A percentile compares a stretch with the other conserved stretches of the same genome.
Evolutionary conservation across 2,113 vertebrate genomes (phyloP).

Genomic region (Lontra canadensis): DNA sequence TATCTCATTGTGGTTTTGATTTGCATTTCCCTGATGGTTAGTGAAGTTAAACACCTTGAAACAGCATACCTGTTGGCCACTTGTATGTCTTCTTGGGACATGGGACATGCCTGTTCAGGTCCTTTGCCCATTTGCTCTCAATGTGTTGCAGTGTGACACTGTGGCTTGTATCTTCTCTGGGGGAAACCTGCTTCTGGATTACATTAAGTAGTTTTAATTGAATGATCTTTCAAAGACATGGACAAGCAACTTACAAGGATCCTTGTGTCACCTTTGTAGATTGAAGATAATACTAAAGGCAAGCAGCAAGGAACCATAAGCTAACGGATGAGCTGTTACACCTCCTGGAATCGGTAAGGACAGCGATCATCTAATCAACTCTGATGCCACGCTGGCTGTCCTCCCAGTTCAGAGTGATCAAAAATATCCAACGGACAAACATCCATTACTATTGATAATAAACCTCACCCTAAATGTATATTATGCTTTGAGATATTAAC

Average conservation of each 20-base stretch:
- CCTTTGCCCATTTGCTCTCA: not conserved
- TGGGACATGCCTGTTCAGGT: not conserved
- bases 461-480: not conserved
- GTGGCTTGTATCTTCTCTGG: not conserved
- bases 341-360: not conserved
- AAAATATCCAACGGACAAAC: not conserved
- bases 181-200: not conserved
- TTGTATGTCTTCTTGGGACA: not conserved
- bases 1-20: not conserved
- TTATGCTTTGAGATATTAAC: not conserved
- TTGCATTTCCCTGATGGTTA: not conserved
- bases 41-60: not conserved
- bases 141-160: not conserved
- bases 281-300: not conserved
- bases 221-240: not conserved
- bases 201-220: not conserved
- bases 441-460: not conserved
- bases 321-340: accelerated
- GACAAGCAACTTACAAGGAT: not conserved
- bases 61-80: not conserved
- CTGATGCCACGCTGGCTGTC: not conserved
- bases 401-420: not conserved
- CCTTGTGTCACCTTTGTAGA: not conserved
- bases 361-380: not conserved
- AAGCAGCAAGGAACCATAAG: not conserved